phyloP scores from a whole-genome alignment of 2,113 vertebrate genomes.

The Oenanthe melanoleuca region DNA sequence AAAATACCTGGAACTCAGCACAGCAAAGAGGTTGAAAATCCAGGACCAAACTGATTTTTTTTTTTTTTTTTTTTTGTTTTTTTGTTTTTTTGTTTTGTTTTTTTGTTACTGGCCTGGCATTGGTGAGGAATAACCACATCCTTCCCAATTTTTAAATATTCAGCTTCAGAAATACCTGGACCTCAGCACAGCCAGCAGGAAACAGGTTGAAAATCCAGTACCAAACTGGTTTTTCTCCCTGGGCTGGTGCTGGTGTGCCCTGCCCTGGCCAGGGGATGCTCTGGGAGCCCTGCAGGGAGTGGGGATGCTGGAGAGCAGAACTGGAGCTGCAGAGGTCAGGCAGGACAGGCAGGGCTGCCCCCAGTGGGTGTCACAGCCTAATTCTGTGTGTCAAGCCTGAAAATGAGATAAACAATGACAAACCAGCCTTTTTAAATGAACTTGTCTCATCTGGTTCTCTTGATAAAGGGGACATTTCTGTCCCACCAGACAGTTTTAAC shows the following conservation, averaged over 20 bases:
- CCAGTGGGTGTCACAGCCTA: slow-evolving; percentile 78
- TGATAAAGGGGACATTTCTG: slow-evolving; percentile 69
- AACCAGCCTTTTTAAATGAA: slow-evolving; percentile 85
- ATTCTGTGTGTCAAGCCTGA: slow-evolving; percentile 82
- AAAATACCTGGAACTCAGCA: neutral
- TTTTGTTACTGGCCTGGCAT: too few species aligned
- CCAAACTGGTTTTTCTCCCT: neutral
- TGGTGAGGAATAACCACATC: too few species aligned
- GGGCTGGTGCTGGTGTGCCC: neutral
- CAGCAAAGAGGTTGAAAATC: too few species aligned
- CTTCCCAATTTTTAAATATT: too few species aligned
- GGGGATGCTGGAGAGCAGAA: neutral
- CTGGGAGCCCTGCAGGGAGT: neutral
- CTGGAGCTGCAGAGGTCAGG: slow-evolving; percentile 68
- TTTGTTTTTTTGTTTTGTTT: too few species aligned
- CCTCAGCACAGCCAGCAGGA: too few species aligned
- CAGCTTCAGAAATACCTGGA: too few species aligned
- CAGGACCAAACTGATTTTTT: too few species aligned
- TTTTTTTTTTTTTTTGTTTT: too few species aligned
- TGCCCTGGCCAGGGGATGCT: neutral
- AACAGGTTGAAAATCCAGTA: too few species aligned
- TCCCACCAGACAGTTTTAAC: slow-evolving; percentile 72
- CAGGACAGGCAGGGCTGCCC: slow-evolving; percentile 66
- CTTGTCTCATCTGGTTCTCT: slow-evolving; percentile 88
- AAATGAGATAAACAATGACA: slow-evolving; percentile 88